Conservation (phyloP, 2,113 vertebrate genomes). For the Sapajus apella region DNA sequence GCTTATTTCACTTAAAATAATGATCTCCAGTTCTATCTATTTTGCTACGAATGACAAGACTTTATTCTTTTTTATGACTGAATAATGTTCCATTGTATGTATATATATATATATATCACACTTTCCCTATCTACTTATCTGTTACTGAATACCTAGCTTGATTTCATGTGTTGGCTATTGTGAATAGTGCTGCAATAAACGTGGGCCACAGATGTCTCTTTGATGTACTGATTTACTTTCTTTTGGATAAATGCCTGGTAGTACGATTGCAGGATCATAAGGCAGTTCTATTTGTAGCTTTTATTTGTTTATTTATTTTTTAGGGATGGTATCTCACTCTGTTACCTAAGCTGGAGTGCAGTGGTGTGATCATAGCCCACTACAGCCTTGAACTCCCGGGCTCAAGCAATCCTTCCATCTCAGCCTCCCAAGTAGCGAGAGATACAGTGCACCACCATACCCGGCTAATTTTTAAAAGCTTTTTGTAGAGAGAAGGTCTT, state of each 20-base stretch:
- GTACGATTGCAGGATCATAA: neutral
- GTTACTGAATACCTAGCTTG: neutral
- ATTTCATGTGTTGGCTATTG: neutral
- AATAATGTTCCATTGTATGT: neutral
- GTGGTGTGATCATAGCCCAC: too few species aligned
- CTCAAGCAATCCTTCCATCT: too few species aligned
- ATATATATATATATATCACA: neutral
- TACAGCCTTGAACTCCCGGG: too few species aligned
- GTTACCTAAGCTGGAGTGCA: too few species aligned
- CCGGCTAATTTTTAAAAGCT: too few species aligned
- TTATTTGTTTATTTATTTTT: too few species aligned
- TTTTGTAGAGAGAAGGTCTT: too few species aligned
- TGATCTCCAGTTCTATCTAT: neutral
- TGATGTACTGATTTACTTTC: neutral
- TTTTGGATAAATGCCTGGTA: neutral
- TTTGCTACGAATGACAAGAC: neutral
- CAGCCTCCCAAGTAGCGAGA: too few species aligned
- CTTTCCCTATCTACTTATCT: neutral
- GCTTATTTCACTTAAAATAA: neutral
- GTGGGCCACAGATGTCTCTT: neutral
- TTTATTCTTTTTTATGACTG: neutral
- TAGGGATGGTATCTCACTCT: too few species aligned
- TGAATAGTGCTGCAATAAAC: neutral
- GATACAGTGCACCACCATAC: too few species aligned
- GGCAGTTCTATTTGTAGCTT: neutral